Evolutionary conservation across 2,113 vertebrate species (phyloP), one percentile per base, ranked within the genome.

Genomic region (Columbina picui): DNA sequence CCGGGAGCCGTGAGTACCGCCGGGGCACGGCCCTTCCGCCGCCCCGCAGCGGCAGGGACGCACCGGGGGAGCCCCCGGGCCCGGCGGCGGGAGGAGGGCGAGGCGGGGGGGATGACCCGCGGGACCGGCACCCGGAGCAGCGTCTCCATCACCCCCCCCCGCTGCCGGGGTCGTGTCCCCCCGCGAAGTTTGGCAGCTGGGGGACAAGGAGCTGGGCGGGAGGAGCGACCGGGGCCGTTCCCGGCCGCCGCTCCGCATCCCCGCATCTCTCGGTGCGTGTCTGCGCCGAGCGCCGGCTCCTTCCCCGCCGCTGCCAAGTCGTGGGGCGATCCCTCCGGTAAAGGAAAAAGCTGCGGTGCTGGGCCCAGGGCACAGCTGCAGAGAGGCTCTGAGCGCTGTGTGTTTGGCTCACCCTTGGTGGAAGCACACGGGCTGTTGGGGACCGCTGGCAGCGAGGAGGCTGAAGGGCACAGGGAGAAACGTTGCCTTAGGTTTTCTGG

Each of bases 1-100:
- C 56, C 68, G 43, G 52, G 85, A 92, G 73, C 82, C 68, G 94
- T 94, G 89, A 95, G 94, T 92, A 91, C 59, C 69, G 22, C 73
- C 50, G 73, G 73, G 89, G 55, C 60, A 64, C 73, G 60, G 89
- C 74, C 79, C 55, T 52, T 43, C 56, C 17, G 41, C 41, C 26
- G 16, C 61, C 68, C 15, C 41, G 43, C 43, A 43, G 43, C 43
- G 18, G 30, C 45, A 8, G 45, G 39, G 26, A 43, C 43, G 19
- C 43, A 45, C 43, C 18, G 43, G 18, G 19, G 23, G 39, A 41
- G 26, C 59, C 23, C 20, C 45, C 43, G 65, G 65, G 23, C 32
- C 15, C 65, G 43, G 64, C 18, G 29, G 64, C 32, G 71, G 57
- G 43, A 27, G 41, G n/a, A 12, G 27, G 43, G 3, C 5, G 27